Evolutionary conservation across 1,140 invertebrate genomes (phyloP).

Genomic region (Euglossa dilemma): DNA sequence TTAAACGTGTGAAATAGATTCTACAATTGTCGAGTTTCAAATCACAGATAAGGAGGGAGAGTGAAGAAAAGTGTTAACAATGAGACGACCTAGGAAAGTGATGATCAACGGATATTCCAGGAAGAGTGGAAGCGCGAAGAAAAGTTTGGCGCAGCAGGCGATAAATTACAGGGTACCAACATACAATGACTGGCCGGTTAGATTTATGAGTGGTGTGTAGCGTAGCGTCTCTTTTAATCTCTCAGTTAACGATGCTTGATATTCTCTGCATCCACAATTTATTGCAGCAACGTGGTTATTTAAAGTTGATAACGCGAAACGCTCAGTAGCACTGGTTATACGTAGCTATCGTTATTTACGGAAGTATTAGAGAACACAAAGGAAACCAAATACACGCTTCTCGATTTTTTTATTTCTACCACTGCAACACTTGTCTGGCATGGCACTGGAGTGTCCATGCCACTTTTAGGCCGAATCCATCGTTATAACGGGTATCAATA

Average conservation of each 20-base stretch:
- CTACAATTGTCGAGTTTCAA: too few species aligned
- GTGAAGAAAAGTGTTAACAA: not conserved
- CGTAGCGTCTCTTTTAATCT: not conserved
- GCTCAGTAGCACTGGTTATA: too few species aligned
- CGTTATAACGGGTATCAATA: too few species aligned
- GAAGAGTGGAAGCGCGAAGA: not conserved
- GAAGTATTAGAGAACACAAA: not conserved
- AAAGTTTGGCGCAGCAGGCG: not conserved
- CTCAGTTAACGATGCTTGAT: not conserved
- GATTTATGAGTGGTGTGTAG: conserved; percentile 7
- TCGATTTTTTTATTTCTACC: too few species aligned
- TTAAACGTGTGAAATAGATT: too few species aligned
- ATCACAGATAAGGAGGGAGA: too few species aligned
- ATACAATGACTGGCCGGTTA: not conserved
- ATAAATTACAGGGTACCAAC: not conserved
- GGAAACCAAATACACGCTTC: too few species aligned
- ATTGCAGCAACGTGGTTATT: not conserved
- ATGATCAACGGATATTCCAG: not conserved
- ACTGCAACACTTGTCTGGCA: too few species aligned
- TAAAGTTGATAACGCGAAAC: not conserved
- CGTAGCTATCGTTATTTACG: not conserved
- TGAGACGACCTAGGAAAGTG: not conserved
- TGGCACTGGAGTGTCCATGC: too few species aligned
- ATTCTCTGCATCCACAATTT: not conserved
- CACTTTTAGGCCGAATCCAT: too few species aligned